Percentiles rank a stretch among this genome's conserved stretches.
Evolutionary conservation across 2,888 invertebrate genomes (phyloP).

Genomic region (Dasysyrphus tricinctus): DNA sequence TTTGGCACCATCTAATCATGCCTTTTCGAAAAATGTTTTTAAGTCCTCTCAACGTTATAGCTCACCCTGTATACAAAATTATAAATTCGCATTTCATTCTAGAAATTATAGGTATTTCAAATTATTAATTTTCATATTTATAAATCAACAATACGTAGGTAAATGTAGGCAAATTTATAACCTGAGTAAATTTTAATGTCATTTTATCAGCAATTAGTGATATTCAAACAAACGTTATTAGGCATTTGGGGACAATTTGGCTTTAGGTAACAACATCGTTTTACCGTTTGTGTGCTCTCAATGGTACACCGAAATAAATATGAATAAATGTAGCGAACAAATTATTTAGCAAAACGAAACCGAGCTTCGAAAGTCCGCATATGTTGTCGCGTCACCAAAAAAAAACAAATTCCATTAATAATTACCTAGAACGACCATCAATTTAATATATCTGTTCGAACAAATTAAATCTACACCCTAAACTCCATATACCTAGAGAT

Average conservation of each 20-base stretch:
- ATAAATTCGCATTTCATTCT: background rate
- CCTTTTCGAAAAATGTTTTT: no score
- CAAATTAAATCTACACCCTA: background rate
- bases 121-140: background rate
- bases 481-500: background rate
- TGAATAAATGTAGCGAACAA: constrained; percentile 67
- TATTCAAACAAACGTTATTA: constrained; percentile 7
- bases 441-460: constrained; percentile 21
- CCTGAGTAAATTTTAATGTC: background rate
- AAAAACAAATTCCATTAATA: constrained; percentile 65
- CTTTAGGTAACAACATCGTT: constrained; percentile 36
- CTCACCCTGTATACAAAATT: no score
- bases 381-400: constrained; percentile 9
- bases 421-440: constrained; percentile 48
- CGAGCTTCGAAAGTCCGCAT: constrained; percentile 34
- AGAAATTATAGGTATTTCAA: background rate
- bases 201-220: constrained; percentile 1
- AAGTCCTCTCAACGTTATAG: no score
- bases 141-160: background rate
- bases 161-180: background rate
- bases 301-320: constrained; percentile 59
- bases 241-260: background rate
- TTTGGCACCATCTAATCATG: no score
- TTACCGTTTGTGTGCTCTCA: constrained; percentile 34
- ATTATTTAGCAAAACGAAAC: constrained; percentile 57